Conservation (phyloP, 2,888 invertebrate species). For the Pediacus dermestoides region DNA sequence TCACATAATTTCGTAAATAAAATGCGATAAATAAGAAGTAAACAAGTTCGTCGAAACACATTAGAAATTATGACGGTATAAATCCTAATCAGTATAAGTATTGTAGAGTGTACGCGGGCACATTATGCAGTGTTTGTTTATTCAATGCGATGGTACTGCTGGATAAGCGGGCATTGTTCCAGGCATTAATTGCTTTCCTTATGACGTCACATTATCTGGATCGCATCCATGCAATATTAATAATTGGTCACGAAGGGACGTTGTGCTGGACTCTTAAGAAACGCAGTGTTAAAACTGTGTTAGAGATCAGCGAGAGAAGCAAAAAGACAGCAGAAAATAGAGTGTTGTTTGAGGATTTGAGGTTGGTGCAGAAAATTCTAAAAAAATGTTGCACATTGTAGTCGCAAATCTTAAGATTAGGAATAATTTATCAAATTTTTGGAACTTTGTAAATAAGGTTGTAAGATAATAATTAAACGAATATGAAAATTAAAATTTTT, state of each 20-base stretch:
- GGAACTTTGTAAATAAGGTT: too few relatives aligned
- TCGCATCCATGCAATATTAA: conserved; percentile 22
- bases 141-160: conserved; percentile 35
- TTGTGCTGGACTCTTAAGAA: too few relatives aligned
- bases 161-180: conserved; percentile 41
- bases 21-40: conserved; percentile 40
- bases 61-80: conserved; percentile 45
- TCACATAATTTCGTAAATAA: conserved; percentile 41
- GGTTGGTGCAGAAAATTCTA: too few relatives aligned
- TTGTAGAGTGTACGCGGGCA: conserved; percentile 33
- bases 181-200: conserved; percentile 38
- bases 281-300: too few relatives aligned
- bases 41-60: conserved; percentile 39
- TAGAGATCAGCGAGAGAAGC: too few relatives aligned
- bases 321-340: too few relatives aligned
- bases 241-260: conserved; percentile 32
- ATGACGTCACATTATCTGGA: conserved; percentile 31
- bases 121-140: conserved; percentile 41
- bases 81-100: conserved; percentile 43
- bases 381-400: too few relatives aligned
- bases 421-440: too few relatives aligned
- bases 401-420: too few relatives aligned
- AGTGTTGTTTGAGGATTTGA: too few relatives aligned
- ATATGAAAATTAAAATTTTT: too few relatives aligned
- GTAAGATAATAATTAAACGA: too few relatives aligned